Evolutionary conservation across 2,888 invertebrate species (phyloP).

Genomic region (Erebia epiphron): DNA sequence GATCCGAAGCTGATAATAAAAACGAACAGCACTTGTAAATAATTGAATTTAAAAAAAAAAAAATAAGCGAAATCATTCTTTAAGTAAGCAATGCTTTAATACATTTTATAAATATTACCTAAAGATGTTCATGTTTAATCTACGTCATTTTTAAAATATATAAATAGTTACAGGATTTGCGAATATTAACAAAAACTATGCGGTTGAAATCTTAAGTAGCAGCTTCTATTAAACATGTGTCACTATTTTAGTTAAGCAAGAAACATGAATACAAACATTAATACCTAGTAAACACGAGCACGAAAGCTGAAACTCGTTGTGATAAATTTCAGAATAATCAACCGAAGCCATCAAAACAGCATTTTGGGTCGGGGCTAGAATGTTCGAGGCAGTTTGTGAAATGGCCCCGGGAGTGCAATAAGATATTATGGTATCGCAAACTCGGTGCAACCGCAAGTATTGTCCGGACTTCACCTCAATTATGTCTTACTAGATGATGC

Average conservation of each 20-base stretch:
- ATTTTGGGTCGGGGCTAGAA: conserved; percentile 25
- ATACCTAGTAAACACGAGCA: conserved; percentile 3
- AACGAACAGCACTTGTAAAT: too few species aligned
- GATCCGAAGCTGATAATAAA: too few species aligned
- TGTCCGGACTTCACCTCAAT: background rate
- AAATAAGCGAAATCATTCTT: too few species aligned
- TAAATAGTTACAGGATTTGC: too few species aligned
- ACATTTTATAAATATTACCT: too few species aligned
- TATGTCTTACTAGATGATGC: background rate
- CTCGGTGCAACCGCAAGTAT: conserved; percentile 30
- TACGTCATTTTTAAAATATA: too few species aligned
- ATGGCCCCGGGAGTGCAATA: conserved; percentile 35
- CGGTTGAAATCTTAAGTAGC: too few species aligned
- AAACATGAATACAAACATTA: conserved; percentile 2
- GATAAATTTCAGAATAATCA: conserved; percentile 27
- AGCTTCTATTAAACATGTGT: too few species aligned
- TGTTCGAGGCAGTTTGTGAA: conserved; percentile 38
- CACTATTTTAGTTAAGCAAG: background rate
- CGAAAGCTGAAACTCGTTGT: background rate
- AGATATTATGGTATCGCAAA: conserved; percentile 29
- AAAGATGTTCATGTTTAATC: too few species aligned
- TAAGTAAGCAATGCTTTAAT: too few species aligned
- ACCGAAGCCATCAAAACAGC: conserved; percentile 30
- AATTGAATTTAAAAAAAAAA: too few species aligned
- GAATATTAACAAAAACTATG: too few species aligned